Evolutionary conservation across 2,113 vertebrate genomes (phyloP), one percentile per base, ranked within the genome.

Genomic region (Melospiza melodia): DNA sequence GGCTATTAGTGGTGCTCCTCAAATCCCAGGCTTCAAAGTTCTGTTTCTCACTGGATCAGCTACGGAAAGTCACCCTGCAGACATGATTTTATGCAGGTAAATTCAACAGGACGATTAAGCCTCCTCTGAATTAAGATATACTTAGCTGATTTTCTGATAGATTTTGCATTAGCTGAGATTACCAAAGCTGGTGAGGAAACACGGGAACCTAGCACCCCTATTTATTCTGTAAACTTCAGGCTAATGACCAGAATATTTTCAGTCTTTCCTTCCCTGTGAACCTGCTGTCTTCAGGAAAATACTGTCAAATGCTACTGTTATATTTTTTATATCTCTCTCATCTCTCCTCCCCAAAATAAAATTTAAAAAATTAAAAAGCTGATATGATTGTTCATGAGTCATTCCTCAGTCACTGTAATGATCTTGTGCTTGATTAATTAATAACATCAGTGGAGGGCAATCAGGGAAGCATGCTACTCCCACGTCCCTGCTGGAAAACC

Each of bases 341-440:
- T 25, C 63, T 52, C 55, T 81, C 72, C 77, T 61, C 74, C 89
- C 63, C 73, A 25, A 57, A 43, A 73, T 30, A 66, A 79, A 44
- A 43, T 3, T 14, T 41, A 66, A 62, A 65, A 57, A 57, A 57
- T 21, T 18, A 33, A 66, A 75, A 33, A 59, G 30, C 43, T 71
- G 62, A 17, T 44, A 49, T 61, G 79, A 89, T 93, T 91, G 82
- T 87, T 92, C 89, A 78, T 20, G 76, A 94, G 48, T 92, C 65
- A 90, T 71, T 84, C 65, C 49, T 84, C 85, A 93, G 81, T 92
- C 76, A 75, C 28, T 86, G 58, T 76, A 96, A 92, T 6, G 51
- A 93, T 83, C 85, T 89, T 89, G 41, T 75, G 59, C 93, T 97
- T 80, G 65, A 96, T 97, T 97, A 98, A 97, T 98, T 98, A 97